Evolutionary conservation across 2,113 vertebrate species (phyloP), one percentile per base, ranked within the genome.

Genomic region (Thalassoma bifasciatum): DNA sequence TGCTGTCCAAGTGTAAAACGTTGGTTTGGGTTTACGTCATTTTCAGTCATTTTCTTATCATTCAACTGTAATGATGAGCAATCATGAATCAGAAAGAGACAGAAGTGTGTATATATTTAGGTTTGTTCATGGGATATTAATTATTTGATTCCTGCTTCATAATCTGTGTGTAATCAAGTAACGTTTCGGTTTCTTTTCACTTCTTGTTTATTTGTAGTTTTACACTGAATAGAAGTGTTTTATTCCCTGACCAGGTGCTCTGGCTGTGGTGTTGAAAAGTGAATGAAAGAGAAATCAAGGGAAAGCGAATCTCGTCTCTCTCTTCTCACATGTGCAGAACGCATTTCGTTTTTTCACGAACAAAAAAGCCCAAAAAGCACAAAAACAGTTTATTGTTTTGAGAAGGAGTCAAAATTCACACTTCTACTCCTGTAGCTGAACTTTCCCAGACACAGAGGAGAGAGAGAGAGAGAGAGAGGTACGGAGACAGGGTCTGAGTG

Each of bases 361-460:
- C 47, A 54, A 63, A 88, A n/a, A 83, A 89, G 79, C 11, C 30
- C 4, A 38, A 73, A 79, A 66, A 84, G 36, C 61, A 78, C 61
- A 78, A 84, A 84, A 92, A 73, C 46, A 88, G 85, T 91, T 92
- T 93, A 88, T 91, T 91, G 86, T 90, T 92, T 88, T 86, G 86
- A 86, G 73, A 73, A 94, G 93, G 94, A 91, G 94, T 93, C 88
- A 94, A 91, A 95, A 93, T 91, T 95, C 94, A 95, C 94, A 95
- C 94, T 76, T 94, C 82, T 8, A 65, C 83, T 91, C 75, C 82
- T 89, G 89, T 66, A 83, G 87, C 77, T 89, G 72, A 77, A 75
- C 83, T 91, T 95, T 94, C 94, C 92, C 94, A 94, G 91, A 90
- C 84, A 81, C 62, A 70, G 79, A 77, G 79, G 57, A 78, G 75